Evolutionary conservation across 37 sponge, comb jelly and placozoan genomes (phyloP), one percentile per base, ranked within the genome.

Genomic region (Ephydatia muelleri): DNA sequence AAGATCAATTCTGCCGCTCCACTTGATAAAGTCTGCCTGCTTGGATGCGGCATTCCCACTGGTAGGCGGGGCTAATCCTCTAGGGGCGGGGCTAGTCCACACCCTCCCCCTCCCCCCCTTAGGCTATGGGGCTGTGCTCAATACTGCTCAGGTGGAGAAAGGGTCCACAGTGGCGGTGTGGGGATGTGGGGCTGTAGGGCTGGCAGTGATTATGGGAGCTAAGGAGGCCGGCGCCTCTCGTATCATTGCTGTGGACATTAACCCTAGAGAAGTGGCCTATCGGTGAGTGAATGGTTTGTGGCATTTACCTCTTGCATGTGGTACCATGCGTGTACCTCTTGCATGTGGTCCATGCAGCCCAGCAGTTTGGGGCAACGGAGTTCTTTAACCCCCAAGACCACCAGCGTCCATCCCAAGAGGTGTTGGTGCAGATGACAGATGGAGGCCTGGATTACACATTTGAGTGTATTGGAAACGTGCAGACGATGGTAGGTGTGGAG

Each of bases 21-120:
- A 25, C 73, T 95, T 35, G 92, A 95, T 39, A 91, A 90, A 72
- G 86, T 93, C 49, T 97, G 98, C 65, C 82, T 97, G 77, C 85
- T 97, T 25, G 98, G 98, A 19, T 97, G 98, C 90, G 98, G 98
- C 2, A 93, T 97, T 21, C 87, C 98, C 32, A 97, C 98, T 66
- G 96, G 90, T 81, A 49, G 27, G 35, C 39, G 5, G 5, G 2
- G 27, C 33, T 40, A 14, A 33, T 1, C 25, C 14, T 33, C 13
- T 71, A 33, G 0, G 72, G 11, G 25, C 1, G 30, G 31, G n/a
- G n/a, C n/a, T n/a, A n/a, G n/a, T n/a, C n/a, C n/a, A n/a, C n/a
- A n/a, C n/a, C n/a, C 70, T 26, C 5, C 5, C 13, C 11, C 29
- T 33, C 30, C 1, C 30, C 32, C n/a, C n/a, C n/a, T n/a, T n/a